Percentiles rank a stretch among this genome's conserved stretches.
Conservation (phyloP, 2,797 vertebrate species). For the Lepus oiostolus region DNA sequence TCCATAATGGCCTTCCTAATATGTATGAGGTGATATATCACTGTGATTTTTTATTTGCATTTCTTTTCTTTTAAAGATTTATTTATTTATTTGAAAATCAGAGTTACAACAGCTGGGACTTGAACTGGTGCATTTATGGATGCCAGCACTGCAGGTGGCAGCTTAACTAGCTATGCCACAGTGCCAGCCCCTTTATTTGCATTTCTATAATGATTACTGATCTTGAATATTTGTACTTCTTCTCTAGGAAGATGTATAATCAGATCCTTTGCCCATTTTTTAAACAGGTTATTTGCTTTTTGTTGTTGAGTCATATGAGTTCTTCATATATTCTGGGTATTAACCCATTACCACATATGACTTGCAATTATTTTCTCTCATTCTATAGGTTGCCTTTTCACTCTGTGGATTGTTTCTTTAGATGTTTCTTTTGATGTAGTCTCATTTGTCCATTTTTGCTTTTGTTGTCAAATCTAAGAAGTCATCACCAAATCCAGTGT, state of each 20-base stretch:
- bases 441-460: not conserved
- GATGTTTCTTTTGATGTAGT: not conserved
- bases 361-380: not conserved
- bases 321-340: conserved; percentile 1
- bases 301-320: not conserved
- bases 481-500: not conserved
- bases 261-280: not conserved
- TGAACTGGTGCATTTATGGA: too few relatives aligned
- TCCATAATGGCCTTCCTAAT: not conserved
- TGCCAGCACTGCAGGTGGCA: too few relatives aligned
- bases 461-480: not conserved
- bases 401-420: not conserved
- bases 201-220: not conserved
- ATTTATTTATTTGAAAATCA: too few relatives aligned
- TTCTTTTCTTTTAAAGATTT: not conserved
- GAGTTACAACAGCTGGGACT: too few relatives aligned
- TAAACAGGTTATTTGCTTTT: not conserved
- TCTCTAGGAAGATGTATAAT: not conserved
- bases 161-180: too few relatives aligned
- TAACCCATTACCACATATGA: not conserved
- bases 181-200: too few relatives aligned
- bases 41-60: not conserved
- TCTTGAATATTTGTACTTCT: not conserved
- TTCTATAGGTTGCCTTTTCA: not conserved
- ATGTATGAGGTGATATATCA: not conserved